phyloP scores from a whole-genome alignment of 2,113 vertebrate species.

The Xenopus tropicalis region DNA sequence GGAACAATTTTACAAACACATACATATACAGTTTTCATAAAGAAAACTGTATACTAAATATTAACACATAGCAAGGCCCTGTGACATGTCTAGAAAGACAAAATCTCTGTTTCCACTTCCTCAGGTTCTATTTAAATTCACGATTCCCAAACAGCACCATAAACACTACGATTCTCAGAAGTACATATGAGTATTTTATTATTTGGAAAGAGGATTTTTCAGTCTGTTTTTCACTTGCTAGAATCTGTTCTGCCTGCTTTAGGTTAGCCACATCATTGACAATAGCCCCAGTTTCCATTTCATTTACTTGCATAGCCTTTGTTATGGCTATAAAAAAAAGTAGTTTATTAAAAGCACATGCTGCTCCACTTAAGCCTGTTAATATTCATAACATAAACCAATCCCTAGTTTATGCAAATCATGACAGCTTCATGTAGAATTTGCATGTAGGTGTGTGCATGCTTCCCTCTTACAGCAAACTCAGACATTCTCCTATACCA shows the following conservation, averaged over 20 bases:
- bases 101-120: background rate
- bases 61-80: no score
- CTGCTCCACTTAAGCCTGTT: background rate
- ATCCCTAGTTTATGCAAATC: background rate
- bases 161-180: no score
- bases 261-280: conserved; percentile 18
- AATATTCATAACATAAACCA: background rate
- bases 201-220: no score
- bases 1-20: no score
- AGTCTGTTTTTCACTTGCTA: no score
- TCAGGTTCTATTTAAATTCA: no score
- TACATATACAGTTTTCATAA: no score
- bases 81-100: background rate
- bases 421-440: background rate
- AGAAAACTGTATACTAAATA: no score
- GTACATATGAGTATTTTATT: no score
- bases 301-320: conserved; percentile 11
- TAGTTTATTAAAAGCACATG: conserved; percentile 17
- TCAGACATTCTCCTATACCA: no score
- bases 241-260: conserved; percentile 1
- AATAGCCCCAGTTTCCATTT: conserved; percentile 10
- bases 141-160: no score
- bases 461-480: no score
- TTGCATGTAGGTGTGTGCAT: background rate
- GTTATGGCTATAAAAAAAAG: background rate